These are phyloP conservation scores for Apis florea DNA, from an alignment of 1,140 invertebrate genomes.

Conservation along the genomic window DNA sequence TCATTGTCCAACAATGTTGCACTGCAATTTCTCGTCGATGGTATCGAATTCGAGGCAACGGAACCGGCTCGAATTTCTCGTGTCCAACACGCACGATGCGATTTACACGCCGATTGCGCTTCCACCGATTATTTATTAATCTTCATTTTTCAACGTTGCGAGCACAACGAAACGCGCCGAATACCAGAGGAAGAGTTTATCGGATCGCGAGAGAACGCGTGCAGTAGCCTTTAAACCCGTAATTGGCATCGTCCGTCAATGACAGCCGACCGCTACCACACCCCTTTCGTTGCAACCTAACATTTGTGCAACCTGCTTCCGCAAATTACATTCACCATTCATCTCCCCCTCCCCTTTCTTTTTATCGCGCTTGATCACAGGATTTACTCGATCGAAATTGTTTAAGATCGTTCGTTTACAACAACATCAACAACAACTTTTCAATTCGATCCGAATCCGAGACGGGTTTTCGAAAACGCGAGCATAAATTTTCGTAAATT, in stretches of 20 bases:
- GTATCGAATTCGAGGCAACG: background rate
- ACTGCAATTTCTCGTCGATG: background rate
- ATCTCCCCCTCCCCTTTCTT: background rate
- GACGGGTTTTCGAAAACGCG: too few relatives aligned
- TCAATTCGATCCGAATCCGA: too few relatives aligned
- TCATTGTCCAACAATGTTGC: background rate
- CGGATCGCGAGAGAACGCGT: constrained; percentile 61
- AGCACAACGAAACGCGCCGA: background rate
- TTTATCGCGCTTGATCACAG: background rate
- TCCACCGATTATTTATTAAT: constrained; percentile 57
- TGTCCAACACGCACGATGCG: constrained; percentile 7
- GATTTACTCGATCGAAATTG: too few relatives aligned
- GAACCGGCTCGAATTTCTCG: background rate
- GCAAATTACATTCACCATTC: background rate
- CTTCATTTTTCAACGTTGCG: constrained; percentile 44
- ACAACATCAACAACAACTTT: too few relatives aligned
- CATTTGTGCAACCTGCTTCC: background rate
- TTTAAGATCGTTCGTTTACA: too few relatives aligned
- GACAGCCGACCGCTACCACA: constrained; percentile 45
- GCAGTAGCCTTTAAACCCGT: constrained; percentile 38
- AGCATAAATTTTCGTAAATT: too few relatives aligned
- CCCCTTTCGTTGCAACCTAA: constrained; percentile 9
- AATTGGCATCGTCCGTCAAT: constrained; percentile 58
- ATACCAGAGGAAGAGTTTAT: constrained; percentile 41
- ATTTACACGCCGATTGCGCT: constrained; percentile 25